Conservation (phyloP, 2,797 vertebrate species). For the Cheirogaleus major region DNA sequence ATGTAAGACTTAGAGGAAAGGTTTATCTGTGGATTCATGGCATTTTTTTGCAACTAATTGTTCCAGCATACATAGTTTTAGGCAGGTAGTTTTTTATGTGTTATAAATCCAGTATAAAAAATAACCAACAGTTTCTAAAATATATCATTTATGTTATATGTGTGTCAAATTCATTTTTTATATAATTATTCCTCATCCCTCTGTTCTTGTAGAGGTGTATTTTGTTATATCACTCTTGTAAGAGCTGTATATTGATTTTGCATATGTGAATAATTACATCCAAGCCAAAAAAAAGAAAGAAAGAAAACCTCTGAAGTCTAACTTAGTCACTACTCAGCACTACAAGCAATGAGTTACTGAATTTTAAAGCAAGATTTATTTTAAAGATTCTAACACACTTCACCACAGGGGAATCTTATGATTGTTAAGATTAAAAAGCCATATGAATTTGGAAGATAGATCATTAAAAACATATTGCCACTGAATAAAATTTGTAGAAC, state of each 20-base stretch:
- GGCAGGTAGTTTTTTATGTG: neutral
- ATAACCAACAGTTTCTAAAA: neutral
- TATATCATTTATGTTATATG: neutral
- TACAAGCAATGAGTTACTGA: neutral
- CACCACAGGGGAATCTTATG: neutral
- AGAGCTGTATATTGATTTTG: neutral
- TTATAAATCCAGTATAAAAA: neutral
- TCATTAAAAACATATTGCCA: neutral
- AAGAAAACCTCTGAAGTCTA: neutral
- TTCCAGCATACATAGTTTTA: neutral
- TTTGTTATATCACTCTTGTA: neutral
- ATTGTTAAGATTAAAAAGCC: neutral
- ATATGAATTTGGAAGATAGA: neutral
- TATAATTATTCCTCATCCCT: neutral
- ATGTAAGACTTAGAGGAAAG: neutral
- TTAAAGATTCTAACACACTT: neutral
- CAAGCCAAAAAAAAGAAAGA: neutral
- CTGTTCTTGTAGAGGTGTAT: neutral
- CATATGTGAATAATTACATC: neutral
- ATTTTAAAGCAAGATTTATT: constrained; percentile 40
- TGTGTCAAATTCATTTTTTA: neutral
- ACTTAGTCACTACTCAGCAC: neutral
- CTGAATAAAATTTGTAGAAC: neutral
- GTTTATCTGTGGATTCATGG: neutral
- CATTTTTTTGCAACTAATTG: neutral